Conservation (phyloP, 2,888 invertebrate species). For the Pterostichus niger region DNA sequence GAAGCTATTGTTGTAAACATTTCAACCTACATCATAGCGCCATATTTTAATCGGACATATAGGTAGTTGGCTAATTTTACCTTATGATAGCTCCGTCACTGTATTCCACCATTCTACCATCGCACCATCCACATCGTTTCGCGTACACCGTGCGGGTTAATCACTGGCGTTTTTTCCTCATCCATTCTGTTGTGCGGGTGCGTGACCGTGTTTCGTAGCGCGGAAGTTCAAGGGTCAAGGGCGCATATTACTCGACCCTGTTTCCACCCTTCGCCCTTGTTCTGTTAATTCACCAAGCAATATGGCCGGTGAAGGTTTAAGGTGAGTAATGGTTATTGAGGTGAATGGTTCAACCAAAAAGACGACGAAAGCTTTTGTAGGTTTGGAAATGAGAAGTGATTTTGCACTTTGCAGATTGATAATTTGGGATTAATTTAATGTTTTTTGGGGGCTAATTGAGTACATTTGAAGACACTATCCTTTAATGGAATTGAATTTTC, state of each 20-base stretch:
- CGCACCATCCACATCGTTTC: background rate
- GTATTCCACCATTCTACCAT: background rate
- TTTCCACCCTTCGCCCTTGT: no score
- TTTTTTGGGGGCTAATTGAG: no score
- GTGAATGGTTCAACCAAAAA: background rate
- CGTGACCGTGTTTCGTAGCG: background rate
- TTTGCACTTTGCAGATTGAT: no score
- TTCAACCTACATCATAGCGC: no score
- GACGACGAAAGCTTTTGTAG: background rate
- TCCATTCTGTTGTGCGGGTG: background rate
- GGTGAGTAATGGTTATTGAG: constrained; percentile 24
- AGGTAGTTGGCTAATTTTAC: no score
- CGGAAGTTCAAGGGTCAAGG: constrained; percentile 15
- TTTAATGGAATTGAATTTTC: no score
- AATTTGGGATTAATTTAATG: no score
- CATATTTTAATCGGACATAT: no score
- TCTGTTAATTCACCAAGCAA: constrained; percentile 28
- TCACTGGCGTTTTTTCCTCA: background rate
- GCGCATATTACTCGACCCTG: background rate
- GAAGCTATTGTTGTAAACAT: no score
- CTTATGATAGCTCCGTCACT: no score
- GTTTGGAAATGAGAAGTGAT: background rate
- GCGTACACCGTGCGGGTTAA: background rate
- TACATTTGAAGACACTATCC: no score
- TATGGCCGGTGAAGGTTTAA: constrained; percentile 9